Evolutionary conservation across 2,888 invertebrate genomes (phyloP).

Genomic region (Watsonalla cultraria): DNA sequence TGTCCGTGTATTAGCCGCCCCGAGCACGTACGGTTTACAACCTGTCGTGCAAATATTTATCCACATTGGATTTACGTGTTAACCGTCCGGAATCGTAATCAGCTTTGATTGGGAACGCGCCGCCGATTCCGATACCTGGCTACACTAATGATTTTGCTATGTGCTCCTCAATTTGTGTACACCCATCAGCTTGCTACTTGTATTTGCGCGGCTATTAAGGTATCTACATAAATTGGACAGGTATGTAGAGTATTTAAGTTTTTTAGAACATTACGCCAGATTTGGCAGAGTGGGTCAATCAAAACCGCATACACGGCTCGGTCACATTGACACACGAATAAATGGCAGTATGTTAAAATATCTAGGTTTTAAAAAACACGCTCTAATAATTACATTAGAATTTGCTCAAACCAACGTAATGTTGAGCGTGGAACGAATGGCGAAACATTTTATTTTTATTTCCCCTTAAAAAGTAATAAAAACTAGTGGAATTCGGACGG

Average conservation of each 20-base stretch:
- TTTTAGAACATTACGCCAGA: not conserved
- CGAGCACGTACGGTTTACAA: slow-evolving; percentile 66
- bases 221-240: too few relatives aligned
- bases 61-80: slow-evolving; percentile 71
- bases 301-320: not conserved
- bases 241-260: not conserved
- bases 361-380: not conserved
- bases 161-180: not conserved
- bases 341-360: not conserved
- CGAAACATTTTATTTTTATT: slow-evolving; percentile 6
- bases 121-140: slow-evolving; percentile 2
- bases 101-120: slow-evolving; percentile 56
- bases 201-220: not conserved
- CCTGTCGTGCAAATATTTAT: slow-evolving; percentile 77
- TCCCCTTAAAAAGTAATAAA: slow-evolving; percentile 9
- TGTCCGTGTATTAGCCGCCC: slow-evolving; percentile 51
- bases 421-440: not conserved
- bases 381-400: not conserved
- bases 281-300: not conserved
- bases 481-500: slow-evolving; percentile 31
- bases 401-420: not conserved
- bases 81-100: slow-evolving; percentile 70
- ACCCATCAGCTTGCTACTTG: not conserved
- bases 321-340: not conserved
- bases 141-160: slow-evolving; percentile 9